Evolutionary conservation across 1,140 invertebrate genomes (phyloP).

Genomic region (Chrysopa pallens): DNA sequence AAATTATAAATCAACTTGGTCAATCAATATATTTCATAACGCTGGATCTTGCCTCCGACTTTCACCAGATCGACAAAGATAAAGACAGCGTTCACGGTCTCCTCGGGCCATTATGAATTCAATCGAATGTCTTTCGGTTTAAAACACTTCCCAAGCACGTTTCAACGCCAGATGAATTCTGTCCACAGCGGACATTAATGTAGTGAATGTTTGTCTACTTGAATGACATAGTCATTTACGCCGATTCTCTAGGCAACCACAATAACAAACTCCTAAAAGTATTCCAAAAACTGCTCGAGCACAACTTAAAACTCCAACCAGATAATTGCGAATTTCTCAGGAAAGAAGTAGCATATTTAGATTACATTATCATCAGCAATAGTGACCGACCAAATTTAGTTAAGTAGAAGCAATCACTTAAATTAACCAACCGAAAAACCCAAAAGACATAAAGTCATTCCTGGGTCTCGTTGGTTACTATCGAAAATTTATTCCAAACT

Average conservation of each 20-base stretch:
- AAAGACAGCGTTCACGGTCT: no score
- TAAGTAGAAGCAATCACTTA: conserved; percentile 17
- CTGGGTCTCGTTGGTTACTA: no score
- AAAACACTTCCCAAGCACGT: no score
- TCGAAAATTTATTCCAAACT: conserved; percentile 12
- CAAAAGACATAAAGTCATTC: conserved; percentile 17
- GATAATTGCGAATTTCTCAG: conserved; percentile 23
- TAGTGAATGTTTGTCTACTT: conserved; percentile 17
- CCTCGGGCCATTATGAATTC: no score
- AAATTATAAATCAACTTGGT: no score
- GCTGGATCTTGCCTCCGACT: no score
- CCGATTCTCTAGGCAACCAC: conserved; percentile 20
- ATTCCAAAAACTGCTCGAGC: conserved; percentile 12
- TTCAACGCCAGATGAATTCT: conserved; percentile 17
- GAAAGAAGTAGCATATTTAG: conserved; percentile 19
- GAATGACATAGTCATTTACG: conserved; percentile 26
- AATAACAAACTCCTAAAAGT: conserved; percentile 13
- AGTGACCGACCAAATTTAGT: conserved; percentile 19
- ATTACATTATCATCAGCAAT: conserved; percentile 17
- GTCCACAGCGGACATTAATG: conserved; percentile 12
- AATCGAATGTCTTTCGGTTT: no score
- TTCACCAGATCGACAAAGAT: no score
- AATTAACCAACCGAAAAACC: conserved; percentile 15
- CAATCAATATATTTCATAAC: no score
- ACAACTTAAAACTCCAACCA: conserved; percentile 20